A percentile compares a stretch with the other conserved stretches of the same genome.
phyloP scores from a whole-genome alignment of 2,888 invertebrate genomes.

The Xanthorhoe designata region DNA sequence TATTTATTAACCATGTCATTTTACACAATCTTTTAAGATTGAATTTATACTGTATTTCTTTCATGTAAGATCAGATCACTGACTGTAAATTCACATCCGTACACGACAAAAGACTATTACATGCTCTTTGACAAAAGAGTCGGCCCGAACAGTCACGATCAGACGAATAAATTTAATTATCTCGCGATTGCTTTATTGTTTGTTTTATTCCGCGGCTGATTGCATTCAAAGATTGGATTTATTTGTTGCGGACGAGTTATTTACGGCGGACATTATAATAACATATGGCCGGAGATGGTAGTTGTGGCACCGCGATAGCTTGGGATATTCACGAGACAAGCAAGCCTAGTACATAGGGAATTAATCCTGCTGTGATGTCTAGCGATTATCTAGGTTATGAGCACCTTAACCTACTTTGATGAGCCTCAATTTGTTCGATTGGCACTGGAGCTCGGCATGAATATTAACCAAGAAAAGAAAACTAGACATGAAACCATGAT shows the following conservation, averaged over 20 bases:
- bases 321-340: neutral
- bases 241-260: conserved; percentile 6
- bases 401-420: neutral
- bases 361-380: no score
- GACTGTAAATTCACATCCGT: neutral
- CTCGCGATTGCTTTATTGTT: conserved; percentile 27
- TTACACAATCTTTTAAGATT: neutral
- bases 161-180: conserved; percentile 29
- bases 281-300: neutral
- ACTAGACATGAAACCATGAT: no score
- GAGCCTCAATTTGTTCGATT: neutral
- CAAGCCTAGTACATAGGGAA: no score
- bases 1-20: neutral
- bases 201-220: conserved; percentile 24
- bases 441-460: neutral
- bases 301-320: neutral
- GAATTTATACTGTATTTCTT: neutral
- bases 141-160: neutral
- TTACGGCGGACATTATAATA: conserved; percentile 1
- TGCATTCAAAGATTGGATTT: conserved; percentile 28
- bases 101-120: no score
- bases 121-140: no score
- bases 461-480: no score
- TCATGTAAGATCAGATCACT: neutral
- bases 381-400: no score